Conservation (phyloP, 2,888 invertebrate species). For the Callyntrura guangdongensis region DNA sequence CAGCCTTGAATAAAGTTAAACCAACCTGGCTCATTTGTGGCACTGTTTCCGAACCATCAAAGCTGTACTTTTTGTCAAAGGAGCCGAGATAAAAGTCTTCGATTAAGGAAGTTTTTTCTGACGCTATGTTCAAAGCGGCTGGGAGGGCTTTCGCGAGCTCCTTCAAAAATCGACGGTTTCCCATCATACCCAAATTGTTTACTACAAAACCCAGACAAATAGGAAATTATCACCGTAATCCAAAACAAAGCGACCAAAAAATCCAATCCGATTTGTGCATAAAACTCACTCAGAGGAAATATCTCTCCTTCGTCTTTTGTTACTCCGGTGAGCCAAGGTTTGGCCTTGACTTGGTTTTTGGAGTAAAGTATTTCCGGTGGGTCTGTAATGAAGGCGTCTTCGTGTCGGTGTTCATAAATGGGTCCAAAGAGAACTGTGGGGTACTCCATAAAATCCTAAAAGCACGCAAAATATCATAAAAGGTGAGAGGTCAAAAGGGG, state of each 20-base stretch:
- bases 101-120: constrained; percentile 63
- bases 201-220: constrained; percentile 62
- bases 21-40: constrained; percentile 72
- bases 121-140: constrained; percentile 58
- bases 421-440: constrained; percentile 82
- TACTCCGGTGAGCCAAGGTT: constrained; percentile 81
- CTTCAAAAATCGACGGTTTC: constrained; percentile 75
- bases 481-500: no score
- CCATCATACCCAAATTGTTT: constrained; percentile 75
- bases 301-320: constrained; percentile 82
- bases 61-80: constrained; percentile 75
- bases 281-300: constrained; percentile 76
- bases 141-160: constrained; percentile 72
- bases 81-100: constrained; percentile 75
- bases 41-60: constrained; percentile 79
- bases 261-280: no score
- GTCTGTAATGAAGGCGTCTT: constrained; percentile 79
- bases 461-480: background rate
- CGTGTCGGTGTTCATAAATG: constrained; percentile 77
- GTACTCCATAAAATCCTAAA: constrained; percentile 81
- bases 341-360: constrained; percentile 72
- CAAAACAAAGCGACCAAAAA: no score
- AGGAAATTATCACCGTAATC: no score
- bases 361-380: constrained; percentile 74
- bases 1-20: no score